phyloP scores from a whole-genome alignment of 2,888 invertebrate genomes.

The Galerucella calmariensis region DNA sequence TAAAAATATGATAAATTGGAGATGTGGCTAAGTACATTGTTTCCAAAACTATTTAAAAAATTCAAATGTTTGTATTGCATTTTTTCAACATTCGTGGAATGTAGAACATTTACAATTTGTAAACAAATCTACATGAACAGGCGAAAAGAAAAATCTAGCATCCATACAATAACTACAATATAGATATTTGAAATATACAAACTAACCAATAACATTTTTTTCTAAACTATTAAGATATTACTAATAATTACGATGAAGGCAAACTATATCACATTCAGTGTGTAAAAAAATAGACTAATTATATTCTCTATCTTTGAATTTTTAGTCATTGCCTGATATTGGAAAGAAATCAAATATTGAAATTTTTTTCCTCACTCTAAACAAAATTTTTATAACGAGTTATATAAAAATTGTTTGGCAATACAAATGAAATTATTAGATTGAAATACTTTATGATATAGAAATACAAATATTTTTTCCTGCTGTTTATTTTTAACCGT shows the following conservation, averaged over 20 bases:
- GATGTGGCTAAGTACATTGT: background rate
- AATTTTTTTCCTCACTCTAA: background rate
- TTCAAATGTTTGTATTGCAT: constrained; percentile 1
- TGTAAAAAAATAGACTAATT: background rate
- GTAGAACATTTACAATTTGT: background rate
- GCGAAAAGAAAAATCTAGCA: background rate
- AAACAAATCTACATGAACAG: background rate
- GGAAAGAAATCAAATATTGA: background rate
- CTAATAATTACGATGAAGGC: background rate
- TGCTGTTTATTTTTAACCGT: too few relatives aligned
- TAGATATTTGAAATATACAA: background rate
- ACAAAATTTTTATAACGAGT: background rate
- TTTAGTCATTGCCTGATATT: background rate
- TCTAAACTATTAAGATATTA: background rate
- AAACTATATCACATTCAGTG: constrained; percentile 4
- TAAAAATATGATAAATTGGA: background rate
- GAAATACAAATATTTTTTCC: background rate
- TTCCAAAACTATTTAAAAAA: constrained; percentile 3
- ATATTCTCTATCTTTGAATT: background rate
- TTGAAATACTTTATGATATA: background rate
- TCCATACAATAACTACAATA: background rate
- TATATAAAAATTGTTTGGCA: background rate
- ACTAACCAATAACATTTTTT: background rate
- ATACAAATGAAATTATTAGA: background rate
- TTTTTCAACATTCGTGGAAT: constrained; percentile 2